phyloP scores from a whole-genome alignment of 92 coral and sea anemone genomes.

The Porites divaricata region DNA sequence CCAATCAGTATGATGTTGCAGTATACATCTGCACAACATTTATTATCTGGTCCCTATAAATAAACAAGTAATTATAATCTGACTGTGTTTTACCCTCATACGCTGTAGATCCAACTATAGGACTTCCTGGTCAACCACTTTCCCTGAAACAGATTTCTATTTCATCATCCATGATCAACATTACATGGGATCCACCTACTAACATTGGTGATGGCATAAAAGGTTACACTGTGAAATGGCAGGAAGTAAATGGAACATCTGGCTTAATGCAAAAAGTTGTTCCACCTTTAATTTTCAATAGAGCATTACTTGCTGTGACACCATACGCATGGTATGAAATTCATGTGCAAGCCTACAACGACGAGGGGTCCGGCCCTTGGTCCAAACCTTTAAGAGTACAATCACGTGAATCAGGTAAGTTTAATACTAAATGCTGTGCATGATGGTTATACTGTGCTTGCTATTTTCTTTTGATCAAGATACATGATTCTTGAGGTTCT shows the following conservation, averaged over 20 bases:
- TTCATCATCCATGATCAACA: not conserved
- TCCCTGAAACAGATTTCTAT: not conserved
- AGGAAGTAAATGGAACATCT: not conserved
- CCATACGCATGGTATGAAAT: constrained; percentile 16
- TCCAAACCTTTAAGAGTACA: not conserved
- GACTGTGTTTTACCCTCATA: no score
- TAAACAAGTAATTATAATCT: no score
- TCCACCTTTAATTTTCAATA: not conserved
- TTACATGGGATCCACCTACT: constrained; percentile 17
- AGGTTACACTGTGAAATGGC: constrained; percentile 24
- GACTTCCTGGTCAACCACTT: constrained; percentile 30
- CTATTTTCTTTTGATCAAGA: not conserved
- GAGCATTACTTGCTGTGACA: not conserved
- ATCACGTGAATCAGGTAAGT: constrained; percentile 1
- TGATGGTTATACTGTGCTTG: no score
- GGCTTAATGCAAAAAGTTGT: not conserved
- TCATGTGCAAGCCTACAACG: not conserved
- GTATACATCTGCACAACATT: no score
- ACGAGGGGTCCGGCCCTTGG: not conserved
- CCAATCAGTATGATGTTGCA: no score
- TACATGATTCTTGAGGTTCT: no score
- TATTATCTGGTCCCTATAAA: no score
- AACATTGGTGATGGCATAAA: constrained; percentile 19
- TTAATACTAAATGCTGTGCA: no score
- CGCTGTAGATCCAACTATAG: not conserved